Percentiles rank a stretch among this genome's conserved stretches.
Conservation (phyloP, 2,113 vertebrate species). For the Nesoenas mayeri region DNA sequence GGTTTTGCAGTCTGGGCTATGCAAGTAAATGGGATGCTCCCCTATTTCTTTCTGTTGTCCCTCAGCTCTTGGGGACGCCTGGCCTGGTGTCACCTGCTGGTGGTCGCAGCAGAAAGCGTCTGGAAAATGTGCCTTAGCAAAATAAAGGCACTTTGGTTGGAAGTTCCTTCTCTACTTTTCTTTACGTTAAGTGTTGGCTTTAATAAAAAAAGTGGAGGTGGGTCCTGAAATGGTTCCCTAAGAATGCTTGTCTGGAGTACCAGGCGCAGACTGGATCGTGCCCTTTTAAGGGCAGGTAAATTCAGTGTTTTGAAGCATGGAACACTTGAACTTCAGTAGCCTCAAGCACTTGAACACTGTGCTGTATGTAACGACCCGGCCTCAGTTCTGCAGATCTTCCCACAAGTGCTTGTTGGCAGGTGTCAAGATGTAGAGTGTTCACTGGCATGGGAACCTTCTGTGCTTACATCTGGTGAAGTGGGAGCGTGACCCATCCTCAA, state of each 20-base stretch:
- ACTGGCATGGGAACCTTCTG: not conserved
- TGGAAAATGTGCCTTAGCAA: not conserved
- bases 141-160: not conserved
- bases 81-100: not conserved
- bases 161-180: not conserved
- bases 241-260: not conserved
- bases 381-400: not conserved
- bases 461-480: not conserved
- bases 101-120: not conserved
- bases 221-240: not conserved
- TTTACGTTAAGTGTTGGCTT: not conserved
- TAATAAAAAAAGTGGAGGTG: not conserved
- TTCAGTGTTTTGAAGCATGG: not conserved
- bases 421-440: not conserved
- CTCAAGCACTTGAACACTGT: not conserved
- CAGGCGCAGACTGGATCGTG: not conserved
- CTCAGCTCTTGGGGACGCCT: rapidly evolving
- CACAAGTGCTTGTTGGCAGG: rapidly evolving
- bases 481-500: not conserved
- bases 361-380: not conserved
- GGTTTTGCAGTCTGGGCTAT: not conserved
- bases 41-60: not conserved
- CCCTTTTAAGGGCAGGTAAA: not conserved
- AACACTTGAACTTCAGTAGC: not conserved
- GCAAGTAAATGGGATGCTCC: not conserved